A percentile compares a stretch with the other conserved stretches of the same genome.
Evolutionary conservation across 2,888 invertebrate genomes (phyloP).

Genomic region (Oscheius myriophilus): DNA sequence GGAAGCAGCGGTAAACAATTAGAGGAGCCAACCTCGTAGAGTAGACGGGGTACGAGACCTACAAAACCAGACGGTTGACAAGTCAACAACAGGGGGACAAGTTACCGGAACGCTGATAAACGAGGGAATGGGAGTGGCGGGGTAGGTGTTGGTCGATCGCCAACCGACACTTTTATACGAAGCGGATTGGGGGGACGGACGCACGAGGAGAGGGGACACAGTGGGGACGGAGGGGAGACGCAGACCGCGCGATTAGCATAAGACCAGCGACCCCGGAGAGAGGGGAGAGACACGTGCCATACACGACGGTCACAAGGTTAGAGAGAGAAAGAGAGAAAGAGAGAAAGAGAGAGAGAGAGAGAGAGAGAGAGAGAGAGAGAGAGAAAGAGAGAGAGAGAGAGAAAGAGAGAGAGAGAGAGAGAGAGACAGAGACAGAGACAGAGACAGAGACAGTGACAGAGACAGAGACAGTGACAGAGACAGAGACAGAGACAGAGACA

Average conservation of each 20-base stretch:
- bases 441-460: not conserved
- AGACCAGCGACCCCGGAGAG: slow-evolving; percentile 1
- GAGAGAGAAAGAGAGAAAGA: too few relatives aligned
- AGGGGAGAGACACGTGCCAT: too few relatives aligned
- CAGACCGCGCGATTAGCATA: slow-evolving; percentile 19
- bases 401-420: not conserved
- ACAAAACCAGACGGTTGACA: not conserved
- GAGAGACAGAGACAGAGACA: not conserved
- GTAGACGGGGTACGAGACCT: slow-evolving; percentile 26
- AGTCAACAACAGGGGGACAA: not conserved
- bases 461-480: slow-evolving; percentile 6
- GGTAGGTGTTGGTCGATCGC: not conserved
- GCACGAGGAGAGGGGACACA: not conserved
- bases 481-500: not conserved
- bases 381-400: not conserved
- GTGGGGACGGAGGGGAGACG: slow-evolving; percentile 4
- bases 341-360: too few relatives aligned
- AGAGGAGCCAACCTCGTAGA: slow-evolving; percentile 32
- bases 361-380: not conserved
- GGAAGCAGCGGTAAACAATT: slow-evolving; percentile 31
- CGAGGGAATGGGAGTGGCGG: not conserved
- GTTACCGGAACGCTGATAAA: slow-evolving; percentile 11
- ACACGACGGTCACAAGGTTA: too few relatives aligned
- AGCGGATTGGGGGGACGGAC: slow-evolving; percentile 12
- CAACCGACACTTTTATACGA: slow-evolving; percentile 9